phyloP scores from a whole-genome alignment of 64 coral and sea anemone genomes.

The Porites lutea region DNA sequence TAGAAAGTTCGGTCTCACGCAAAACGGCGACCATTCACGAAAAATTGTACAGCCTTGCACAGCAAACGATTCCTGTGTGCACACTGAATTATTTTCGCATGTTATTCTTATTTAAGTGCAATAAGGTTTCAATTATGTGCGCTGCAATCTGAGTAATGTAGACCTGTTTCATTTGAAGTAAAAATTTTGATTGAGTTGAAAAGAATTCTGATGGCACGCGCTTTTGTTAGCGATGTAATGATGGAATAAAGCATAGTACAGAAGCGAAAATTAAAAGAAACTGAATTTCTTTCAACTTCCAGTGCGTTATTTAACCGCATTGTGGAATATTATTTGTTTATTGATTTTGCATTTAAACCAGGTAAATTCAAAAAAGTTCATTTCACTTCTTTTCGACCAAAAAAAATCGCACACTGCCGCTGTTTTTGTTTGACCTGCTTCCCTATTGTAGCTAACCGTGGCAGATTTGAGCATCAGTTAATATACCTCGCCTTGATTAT shows the following conservation, averaged over 20 bases:
- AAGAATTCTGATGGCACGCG: not conserved
- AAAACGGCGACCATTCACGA: not conserved
- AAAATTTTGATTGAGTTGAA: not conserved
- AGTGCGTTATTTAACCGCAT: not conserved
- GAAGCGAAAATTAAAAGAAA: not conserved
- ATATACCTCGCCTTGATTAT: not conserved
- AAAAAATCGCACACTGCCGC: not conserved
- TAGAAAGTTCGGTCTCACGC: not conserved
- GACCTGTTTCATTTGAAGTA: not conserved
- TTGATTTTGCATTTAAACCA: not conserved
- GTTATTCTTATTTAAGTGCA: not conserved
- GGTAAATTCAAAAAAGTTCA: not conserved
- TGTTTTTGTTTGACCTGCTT: not conserved
- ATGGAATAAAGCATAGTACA: not conserved
- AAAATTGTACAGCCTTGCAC: too few relatives aligned
- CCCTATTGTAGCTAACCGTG: not conserved
- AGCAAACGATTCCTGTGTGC: not conserved
- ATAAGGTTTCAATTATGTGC: slow-evolving; percentile 9
- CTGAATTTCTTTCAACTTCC: too few relatives aligned
- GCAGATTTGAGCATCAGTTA: slow-evolving; percentile 9
- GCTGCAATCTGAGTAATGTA: not conserved
- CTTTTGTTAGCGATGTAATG: not conserved
- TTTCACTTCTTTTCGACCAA: not conserved
- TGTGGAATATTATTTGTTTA: not conserved
- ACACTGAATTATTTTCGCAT: not conserved